Evolutionary conservation across 2,888 invertebrate species (phyloP), one percentile per base, ranked within the genome.

Genomic region (Coleophora deauratella): DNA sequence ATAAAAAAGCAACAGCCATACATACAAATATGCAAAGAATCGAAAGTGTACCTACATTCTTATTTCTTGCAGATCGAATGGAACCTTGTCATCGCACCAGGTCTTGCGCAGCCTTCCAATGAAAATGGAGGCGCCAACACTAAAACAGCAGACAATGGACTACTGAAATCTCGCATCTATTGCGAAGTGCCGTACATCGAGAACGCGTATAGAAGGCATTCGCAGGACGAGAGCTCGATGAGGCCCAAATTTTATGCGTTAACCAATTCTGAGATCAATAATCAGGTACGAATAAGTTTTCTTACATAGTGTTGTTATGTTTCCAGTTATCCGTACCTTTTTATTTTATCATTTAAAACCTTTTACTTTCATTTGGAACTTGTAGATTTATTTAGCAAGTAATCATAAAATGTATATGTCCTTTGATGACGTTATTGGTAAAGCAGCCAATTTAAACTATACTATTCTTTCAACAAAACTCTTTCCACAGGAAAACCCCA

Each of bases 201-300:
- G 45, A 68, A 71, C 42, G 78, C 81, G 1, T 86, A 85, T 52
- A 57, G 84, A 8, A 57, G 74, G 0, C 60, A 79, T 28, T 71
- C 81, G 10, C 81, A 79, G 41, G 89, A 89, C 40, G 91, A 90
- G 48, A 88, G 88, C 33, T 90, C 90, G 1, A 93, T 97, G 89
- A 91, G 94, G 47, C 97, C 98, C 0, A 91, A 94, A 58, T 98
- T 98, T 79, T 98, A 98, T 72, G 93, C 95, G 14, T 84, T 98
- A 21, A 93, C 96, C 9, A 91, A 91, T 40, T 84, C 93, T 6
- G 96, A 96, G 45, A 78, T 86, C 40, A 88, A 89, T 54, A 88
- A 88, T 55, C 87, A 87, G 70, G 88, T 87, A 21, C 9, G 32
- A 21, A 4, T 21, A 6, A 21, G 21, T 6, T 3, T 21, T 21